phyloP scores from a whole-genome alignment of 2,797 vertebrate species.

The Agapornis canus region DNA sequence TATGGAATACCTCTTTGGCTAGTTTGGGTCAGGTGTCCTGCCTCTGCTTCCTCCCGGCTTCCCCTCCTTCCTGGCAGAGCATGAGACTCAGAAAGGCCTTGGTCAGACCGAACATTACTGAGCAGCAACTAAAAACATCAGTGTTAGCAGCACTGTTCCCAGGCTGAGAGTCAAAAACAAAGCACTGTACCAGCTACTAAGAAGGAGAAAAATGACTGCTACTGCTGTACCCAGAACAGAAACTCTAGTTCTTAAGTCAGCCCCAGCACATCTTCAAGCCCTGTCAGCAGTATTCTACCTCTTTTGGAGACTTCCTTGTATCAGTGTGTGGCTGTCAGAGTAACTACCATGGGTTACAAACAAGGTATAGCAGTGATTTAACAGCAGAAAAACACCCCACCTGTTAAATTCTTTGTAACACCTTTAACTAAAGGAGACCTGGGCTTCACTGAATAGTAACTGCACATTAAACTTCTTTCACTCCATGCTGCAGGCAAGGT shows the following conservation, averaged over 20 bases:
- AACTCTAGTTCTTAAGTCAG: neutral
- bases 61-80: too few species aligned
- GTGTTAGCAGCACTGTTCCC: too few species aligned
- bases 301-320: neutral
- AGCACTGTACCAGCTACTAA: too few species aligned
- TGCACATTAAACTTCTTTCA: neutral
- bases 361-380: neutral
- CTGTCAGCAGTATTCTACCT: neutral
- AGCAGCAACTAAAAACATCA: too few species aligned
- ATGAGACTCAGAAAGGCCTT: too few species aligned
- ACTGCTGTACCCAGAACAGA: too few species aligned
- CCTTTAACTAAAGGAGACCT: neutral
- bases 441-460: neutral
- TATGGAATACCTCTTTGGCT: too few species aligned
- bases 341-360: neutral
- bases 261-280: neutral
- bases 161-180: too few species aligned
- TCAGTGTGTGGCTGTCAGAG: neutral
- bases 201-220: too few species aligned
- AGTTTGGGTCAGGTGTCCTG: too few species aligned
- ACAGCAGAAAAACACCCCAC: neutral
- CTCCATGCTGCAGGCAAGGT: neutral
- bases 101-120: too few species aligned
- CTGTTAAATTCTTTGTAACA: neutral
- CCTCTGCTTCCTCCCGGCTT: too few species aligned